These are phyloP conservation scores for Platichthys stellatus DNA, from an alignment of 2,113 vertebrate genomes.

Conservation along the genomic window DNA sequence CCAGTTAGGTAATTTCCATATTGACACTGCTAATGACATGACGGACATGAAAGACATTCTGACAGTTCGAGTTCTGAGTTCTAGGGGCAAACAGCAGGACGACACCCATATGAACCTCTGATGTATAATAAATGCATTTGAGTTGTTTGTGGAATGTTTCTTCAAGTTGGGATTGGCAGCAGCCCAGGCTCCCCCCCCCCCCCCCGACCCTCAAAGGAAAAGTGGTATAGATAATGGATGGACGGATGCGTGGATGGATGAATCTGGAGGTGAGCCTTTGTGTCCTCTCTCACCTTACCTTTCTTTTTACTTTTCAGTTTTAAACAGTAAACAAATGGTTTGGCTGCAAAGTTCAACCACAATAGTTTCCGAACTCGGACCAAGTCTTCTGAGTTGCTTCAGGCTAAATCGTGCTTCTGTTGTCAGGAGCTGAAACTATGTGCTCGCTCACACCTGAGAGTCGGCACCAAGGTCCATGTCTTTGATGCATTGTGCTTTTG, in stretches of 20 bases:
- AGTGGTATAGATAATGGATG: background rate
- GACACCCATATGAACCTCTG: background rate
- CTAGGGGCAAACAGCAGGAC: background rate
- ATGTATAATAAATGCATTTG: background rate
- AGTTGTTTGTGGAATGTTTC: too few relatives aligned
- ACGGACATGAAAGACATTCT: slow-evolving; percentile 9
- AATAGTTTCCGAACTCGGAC: too few relatives aligned
- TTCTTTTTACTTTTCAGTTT: background rate
- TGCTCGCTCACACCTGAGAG: too few relatives aligned
- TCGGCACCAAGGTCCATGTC: too few relatives aligned
- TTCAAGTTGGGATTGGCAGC: too few relatives aligned
- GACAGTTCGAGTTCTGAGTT: background rate
- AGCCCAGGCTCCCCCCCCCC: too few relatives aligned
- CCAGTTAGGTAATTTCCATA: slow-evolving; percentile 38
- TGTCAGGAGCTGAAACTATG: background rate
- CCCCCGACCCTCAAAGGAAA: too few relatives aligned
- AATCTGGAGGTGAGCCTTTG: background rate
- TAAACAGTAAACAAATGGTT: background rate
- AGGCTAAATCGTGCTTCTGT: background rate
- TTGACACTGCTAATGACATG: slow-evolving; percentile 20
- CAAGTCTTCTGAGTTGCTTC: background rate
- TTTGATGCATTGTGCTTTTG: too few relatives aligned
- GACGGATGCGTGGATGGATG: too few relatives aligned
- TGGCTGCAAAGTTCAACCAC: background rate
- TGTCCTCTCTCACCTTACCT: background rate